phyloP scores from a whole-genome alignment of 53 echinoderm and acorn worm species.

The Paracentrotus lividus region DNA sequence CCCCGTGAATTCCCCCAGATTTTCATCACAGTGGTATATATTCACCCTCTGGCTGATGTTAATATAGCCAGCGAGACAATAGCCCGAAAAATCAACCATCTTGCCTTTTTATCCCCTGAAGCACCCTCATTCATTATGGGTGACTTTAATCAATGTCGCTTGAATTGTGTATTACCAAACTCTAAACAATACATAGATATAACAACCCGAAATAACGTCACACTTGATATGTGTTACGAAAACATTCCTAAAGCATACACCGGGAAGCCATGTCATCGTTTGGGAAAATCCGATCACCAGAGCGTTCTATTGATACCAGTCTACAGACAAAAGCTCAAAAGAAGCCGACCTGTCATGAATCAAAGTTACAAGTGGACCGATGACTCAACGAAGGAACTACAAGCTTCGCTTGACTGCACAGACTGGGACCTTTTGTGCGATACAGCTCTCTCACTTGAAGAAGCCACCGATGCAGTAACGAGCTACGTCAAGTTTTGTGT shows the following conservation, averaged over 20 bases:
- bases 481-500: too few species aligned
- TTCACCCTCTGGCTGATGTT: not conserved
- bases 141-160: too few species aligned
- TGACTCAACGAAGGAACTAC: not conserved
- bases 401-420: too few species aligned
- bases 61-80: not conserved
- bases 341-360: conserved; percentile 37
- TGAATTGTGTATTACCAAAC: too few species aligned
- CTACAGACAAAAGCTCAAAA: not conserved
- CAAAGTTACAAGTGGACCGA: conserved; percentile 23
- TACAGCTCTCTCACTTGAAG: too few species aligned
- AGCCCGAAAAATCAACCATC: not conserved
- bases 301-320: not conserved
- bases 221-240: too few species aligned
- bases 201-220: too few species aligned
- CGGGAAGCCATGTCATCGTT: not conserved
- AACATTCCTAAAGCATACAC: conserved; percentile 36
- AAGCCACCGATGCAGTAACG: too few species aligned
- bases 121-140: too few species aligned
- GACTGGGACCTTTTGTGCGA: not conserved
- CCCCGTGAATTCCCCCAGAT: too few species aligned
- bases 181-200: too few species aligned
- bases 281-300: conserved; percentile 13
- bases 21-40: not conserved
- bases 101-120: not conserved